Evolutionary conservation across 2,797 vertebrate genomes (phyloP).

Genomic region (Cirrhinus mrigala): DNA sequence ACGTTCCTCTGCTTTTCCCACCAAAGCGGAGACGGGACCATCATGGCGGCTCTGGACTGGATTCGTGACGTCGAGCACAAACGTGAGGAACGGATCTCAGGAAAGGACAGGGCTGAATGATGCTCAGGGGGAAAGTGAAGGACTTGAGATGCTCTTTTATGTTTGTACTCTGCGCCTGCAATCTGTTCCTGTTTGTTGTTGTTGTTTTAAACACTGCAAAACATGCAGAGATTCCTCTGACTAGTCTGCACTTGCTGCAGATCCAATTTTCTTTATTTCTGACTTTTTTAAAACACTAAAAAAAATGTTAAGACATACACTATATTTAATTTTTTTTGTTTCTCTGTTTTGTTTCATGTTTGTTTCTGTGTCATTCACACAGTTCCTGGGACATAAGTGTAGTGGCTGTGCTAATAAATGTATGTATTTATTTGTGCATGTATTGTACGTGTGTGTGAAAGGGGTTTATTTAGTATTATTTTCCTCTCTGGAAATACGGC

Average conservation of each 20-base stretch:
- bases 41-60: conserved; percentile 76
- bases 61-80: conserved; percentile 56
- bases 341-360: not conserved
- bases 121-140: conserved; percentile 1
- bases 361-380: not conserved
- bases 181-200: not conserved
- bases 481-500: not conserved
- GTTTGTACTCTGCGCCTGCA: not conserved
- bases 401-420: not conserved
- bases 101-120: conserved; percentile 19
- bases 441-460: not conserved
- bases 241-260: not conserved
- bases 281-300: not conserved
- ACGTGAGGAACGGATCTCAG: conserved; percentile 32
- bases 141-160: not conserved
- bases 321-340: not conserved
- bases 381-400: not conserved
- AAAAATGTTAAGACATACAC: not conserved
- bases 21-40: conserved; percentile 85
- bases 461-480: not conserved
- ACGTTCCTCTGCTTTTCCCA: conserved; percentile 90
- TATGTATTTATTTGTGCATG: not conserved
- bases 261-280: not conserved
- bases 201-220: not conserved
- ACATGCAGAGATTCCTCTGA: not conserved